A percentile compares a stretch with the other conserved stretches of the same genome.
Conservation (phyloP, 2,888 invertebrate species). For the Muschampia plurimacula region DNA sequence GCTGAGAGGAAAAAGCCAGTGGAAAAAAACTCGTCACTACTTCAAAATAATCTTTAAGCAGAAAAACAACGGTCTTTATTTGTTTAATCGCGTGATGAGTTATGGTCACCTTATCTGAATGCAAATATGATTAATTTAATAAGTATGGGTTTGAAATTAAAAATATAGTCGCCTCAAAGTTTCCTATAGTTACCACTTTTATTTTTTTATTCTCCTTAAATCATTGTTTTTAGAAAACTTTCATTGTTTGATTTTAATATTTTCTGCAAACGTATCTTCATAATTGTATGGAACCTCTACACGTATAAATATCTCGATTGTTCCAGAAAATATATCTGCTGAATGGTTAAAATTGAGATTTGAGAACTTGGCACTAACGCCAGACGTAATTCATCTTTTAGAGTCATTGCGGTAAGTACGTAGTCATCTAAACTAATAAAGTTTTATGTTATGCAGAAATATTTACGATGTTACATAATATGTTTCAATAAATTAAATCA, state of each 20-base stretch:
- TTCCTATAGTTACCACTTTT: too few species aligned
- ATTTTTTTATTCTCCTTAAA: too few species aligned
- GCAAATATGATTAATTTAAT: neutral
- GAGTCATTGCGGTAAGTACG: constrained; percentile 86
- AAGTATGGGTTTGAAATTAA: too few species aligned
- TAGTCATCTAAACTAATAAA: constrained; percentile 48
- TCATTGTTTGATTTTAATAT: neutral
- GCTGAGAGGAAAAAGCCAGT: neutral
- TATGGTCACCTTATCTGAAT: neutral
- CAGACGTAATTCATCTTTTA: constrained; percentile 89
- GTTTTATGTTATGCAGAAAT: constrained; percentile 79
- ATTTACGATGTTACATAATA: constrained; percentile 53
- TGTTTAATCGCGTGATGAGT: neutral
- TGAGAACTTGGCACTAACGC: constrained; percentile 89
- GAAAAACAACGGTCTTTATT: neutral
- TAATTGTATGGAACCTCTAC: too few species aligned
- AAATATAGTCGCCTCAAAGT: too few species aligned
- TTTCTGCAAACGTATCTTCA: too few species aligned
- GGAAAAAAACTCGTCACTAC: too few species aligned
- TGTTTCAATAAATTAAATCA: neutral
- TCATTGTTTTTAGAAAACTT: too few species aligned
- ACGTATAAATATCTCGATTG: constrained; percentile 44
- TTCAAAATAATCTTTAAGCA: neutral
- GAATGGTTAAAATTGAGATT: constrained; percentile 93
- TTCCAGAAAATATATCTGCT: constrained; percentile 89